Evolutionary conservation across 2,888 invertebrate species (phyloP).

Genomic region (Lacanobia wlatinum): DNA sequence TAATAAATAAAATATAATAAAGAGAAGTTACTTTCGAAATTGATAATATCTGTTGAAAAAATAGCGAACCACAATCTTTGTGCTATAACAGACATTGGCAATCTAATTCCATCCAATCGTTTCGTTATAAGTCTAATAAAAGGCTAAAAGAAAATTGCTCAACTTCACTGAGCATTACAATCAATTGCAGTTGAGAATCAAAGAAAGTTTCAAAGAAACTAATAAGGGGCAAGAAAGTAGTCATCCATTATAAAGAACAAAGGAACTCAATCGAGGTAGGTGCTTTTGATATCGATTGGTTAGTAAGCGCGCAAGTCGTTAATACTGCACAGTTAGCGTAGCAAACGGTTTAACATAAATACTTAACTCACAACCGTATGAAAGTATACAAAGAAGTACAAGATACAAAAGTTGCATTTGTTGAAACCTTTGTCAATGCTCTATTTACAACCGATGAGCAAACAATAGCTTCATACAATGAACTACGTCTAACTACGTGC

Average conservation of each 20-base stretch:
- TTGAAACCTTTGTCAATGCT: constrained; percentile 44
- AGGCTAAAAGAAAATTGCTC: not conserved
- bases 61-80: not conserved
- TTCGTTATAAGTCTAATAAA: not conserved
- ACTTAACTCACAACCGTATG: constrained; percentile 5
- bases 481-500: constrained; percentile 49
- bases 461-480: constrained; percentile 44
- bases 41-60: not conserved
- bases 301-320: constrained; percentile 8
- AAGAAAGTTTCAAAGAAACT: constrained; percentile 2
- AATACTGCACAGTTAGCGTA: constrained; percentile 17
- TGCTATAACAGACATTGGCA: not conserved
- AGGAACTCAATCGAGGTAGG: not conserved
- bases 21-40: not conserved
- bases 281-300: constrained; percentile 14
- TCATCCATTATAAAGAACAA: not conserved
- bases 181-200: constrained; percentile 6
- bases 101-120: not conserved
- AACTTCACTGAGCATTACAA: not conserved
- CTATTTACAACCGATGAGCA: constrained; percentile 29
- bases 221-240: constrained; percentile 5
- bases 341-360: constrained; percentile 17
- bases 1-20: not conserved
- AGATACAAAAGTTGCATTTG: constrained; percentile 22
- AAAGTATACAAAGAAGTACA: constrained; percentile 8